Conservation (phyloP, 1,140 invertebrate species). For the Philotrypesis tridentata region DNA sequence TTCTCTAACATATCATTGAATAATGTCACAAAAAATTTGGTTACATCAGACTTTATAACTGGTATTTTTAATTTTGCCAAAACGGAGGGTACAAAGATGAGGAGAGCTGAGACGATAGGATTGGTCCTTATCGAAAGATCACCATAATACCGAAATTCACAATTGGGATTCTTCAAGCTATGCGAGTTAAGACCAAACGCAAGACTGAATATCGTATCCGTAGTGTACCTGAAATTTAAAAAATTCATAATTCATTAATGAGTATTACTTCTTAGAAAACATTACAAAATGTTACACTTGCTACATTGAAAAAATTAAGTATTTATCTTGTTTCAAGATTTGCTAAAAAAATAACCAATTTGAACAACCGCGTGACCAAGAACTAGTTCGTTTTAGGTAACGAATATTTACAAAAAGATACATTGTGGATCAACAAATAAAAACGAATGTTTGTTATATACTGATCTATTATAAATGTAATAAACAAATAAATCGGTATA, state of each 20-base stretch:
- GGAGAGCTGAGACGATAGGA: not conserved
- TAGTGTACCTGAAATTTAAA: not conserved
- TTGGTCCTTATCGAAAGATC: not conserved
- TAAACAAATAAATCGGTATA: too few relatives aligned
- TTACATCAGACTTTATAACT: slow-evolving; percentile 37
- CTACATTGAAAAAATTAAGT: too few relatives aligned
- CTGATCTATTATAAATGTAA: too few relatives aligned
- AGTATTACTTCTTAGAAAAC: not conserved
- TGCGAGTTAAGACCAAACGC: not conserved
- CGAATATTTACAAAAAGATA: too few relatives aligned
- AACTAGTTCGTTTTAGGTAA: too few relatives aligned
- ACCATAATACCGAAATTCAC: not conserved
- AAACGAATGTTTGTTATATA: too few relatives aligned
- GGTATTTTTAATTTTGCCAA: not conserved
- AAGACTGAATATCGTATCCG: not conserved
- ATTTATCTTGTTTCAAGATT: too few relatives aligned
- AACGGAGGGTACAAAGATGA: not conserved
- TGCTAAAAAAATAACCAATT: too few relatives aligned
- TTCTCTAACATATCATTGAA: slow-evolving; percentile 57
- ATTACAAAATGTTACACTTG: not conserved
- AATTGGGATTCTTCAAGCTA: not conserved
- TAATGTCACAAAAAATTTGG: slow-evolving; percentile 57
- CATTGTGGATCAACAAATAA: too few relatives aligned
- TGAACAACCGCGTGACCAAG: too few relatives aligned
- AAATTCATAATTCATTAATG: too few relatives aligned